A percentile compares a stretch with the other conserved stretches of the same genome.
phyloP scores from a whole-genome alignment of 2,888 invertebrate species.

The Therioaphis trifolii region DNA sequence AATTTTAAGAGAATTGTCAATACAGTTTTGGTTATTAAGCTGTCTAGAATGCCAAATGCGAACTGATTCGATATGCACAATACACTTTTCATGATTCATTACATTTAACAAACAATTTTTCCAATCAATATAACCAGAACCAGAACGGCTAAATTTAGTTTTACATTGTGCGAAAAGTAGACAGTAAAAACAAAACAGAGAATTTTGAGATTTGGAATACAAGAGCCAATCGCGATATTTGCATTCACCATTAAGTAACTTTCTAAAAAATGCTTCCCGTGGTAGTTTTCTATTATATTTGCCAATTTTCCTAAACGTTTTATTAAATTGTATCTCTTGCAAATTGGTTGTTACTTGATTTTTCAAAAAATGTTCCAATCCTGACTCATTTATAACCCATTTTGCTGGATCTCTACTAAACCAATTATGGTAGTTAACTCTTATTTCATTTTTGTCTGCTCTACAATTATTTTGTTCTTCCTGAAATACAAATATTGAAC shows the following conservation, averaged over 20 bases:
- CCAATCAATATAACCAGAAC: not conserved
- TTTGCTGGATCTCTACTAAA: conserved; percentile 1
- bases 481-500: too few relatives aligned
- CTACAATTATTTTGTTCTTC: too few relatives aligned
- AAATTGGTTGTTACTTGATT: conserved; percentile 12
- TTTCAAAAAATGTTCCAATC: not conserved
- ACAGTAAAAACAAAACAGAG: not conserved
- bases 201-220: not conserved
- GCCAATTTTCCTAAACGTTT: conserved; percentile 2
- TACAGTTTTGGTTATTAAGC: conserved; percentile 12
- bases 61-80: conserved; percentile 15
- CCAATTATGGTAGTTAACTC: not conserved
- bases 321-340: not conserved
- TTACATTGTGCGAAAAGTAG: not conserved
- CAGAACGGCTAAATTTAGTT: not conserved
- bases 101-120: conserved; percentile 23
- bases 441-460: not conserved
- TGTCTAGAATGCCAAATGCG: conserved; percentile 27
- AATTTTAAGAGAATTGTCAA: conserved; percentile 27
- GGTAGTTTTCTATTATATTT: conserved; percentile 23
- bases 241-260: conserved; percentile 14
- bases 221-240: conserved; percentile 16
- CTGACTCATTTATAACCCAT: not conserved
- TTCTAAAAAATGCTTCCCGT: conserved; percentile 19
- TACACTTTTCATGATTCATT: conserved; percentile 9